Percentiles rank a stretch among this genome's conserved stretches.
phyloP scores from a whole-genome alignment of 2,888 invertebrate genomes.

The Parascotia fuliginaria region DNA sequence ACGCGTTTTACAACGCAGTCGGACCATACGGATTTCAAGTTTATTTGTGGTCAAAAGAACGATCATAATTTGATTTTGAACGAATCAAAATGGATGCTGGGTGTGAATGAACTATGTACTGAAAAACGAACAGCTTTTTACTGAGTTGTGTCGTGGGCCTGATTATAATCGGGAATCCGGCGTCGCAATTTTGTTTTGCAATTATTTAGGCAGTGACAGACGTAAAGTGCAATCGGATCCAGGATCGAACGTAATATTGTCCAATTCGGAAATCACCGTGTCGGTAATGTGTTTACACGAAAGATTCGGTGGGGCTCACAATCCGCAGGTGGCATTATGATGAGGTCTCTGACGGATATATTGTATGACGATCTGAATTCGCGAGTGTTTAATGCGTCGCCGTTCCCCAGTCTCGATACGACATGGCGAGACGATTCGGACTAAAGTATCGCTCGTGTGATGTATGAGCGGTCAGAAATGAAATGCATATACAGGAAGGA shows the following conservation, averaged over 20 bases:
- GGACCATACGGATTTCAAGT: constrained; percentile 58
- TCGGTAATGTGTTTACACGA: constrained; percentile 83
- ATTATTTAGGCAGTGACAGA: constrained; percentile 67
- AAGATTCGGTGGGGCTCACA: constrained; percentile 73
- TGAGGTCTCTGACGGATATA: constrained; percentile 80
- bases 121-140: constrained; percentile 85
- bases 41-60: constrained; percentile 75
- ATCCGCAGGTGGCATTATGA: constrained; percentile 83
- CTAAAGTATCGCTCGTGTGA: constrained; percentile 80
- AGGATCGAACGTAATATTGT: constrained; percentile 60
- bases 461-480: constrained; percentile 86
- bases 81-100: constrained; percentile 87
- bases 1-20: constrained; percentile 60
- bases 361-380: constrained; percentile 70
- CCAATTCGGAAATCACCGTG: constrained; percentile 76
- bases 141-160: constrained; percentile 83
- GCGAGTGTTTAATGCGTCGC: constrained; percentile 69
- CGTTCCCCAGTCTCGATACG: constrained; percentile 65
- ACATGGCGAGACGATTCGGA: constrained; percentile 79
- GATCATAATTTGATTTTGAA: constrained; percentile 83
- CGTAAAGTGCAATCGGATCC: constrained; percentile 60
- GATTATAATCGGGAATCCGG: constrained; percentile 78
- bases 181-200: constrained; percentile 72
- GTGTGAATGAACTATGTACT: constrained; percentile 85
- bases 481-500: constrained; percentile 89